A percentile compares a stretch with the other conserved stretches of the same genome.
Evolutionary conservation across 2,797 vertebrate species (phyloP).

Genomic region (Bucorvus abyssinicus): DNA sequence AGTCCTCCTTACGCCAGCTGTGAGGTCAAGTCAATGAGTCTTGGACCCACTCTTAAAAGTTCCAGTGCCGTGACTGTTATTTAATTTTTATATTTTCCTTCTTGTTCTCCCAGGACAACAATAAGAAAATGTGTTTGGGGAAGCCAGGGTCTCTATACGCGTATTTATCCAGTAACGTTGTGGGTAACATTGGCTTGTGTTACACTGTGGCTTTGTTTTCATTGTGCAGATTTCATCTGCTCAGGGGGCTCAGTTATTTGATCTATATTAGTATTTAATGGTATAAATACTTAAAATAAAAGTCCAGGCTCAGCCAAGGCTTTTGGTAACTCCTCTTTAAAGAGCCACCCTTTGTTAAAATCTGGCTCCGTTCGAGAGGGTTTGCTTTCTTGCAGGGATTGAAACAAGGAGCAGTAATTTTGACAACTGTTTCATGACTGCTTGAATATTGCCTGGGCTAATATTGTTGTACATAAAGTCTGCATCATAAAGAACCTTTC

Average conservation of each 20-base stretch:
- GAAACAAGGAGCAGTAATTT: background rate
- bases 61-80: background rate
- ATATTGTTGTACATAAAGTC: background rate
- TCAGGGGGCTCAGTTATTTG: conserved; percentile 39
- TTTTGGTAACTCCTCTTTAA: conserved; percentile 30
- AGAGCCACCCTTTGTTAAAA: background rate
- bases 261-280: conserved; percentile 63
- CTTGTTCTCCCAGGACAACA: background rate
- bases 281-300: conserved; percentile 44
- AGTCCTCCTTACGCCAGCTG: background rate
- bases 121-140: conserved; percentile 35
- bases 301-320: conserved; percentile 37
- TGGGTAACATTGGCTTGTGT: background rate
- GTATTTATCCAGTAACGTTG: background rate
- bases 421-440: background rate
- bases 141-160: background rate
- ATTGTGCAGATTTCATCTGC: conserved; percentile 40
- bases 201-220: conserved; percentile 35
- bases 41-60: background rate
- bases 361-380: conserved; percentile 23
- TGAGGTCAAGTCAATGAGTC: background rate
- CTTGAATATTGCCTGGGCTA: conserved; percentile 19
- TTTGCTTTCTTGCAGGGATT: background rate
- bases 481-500: background rate
- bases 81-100: conserved; percentile 49